Conservation (phyloP, 1,140 invertebrate species). For the Drosophila azteca region DNA sequence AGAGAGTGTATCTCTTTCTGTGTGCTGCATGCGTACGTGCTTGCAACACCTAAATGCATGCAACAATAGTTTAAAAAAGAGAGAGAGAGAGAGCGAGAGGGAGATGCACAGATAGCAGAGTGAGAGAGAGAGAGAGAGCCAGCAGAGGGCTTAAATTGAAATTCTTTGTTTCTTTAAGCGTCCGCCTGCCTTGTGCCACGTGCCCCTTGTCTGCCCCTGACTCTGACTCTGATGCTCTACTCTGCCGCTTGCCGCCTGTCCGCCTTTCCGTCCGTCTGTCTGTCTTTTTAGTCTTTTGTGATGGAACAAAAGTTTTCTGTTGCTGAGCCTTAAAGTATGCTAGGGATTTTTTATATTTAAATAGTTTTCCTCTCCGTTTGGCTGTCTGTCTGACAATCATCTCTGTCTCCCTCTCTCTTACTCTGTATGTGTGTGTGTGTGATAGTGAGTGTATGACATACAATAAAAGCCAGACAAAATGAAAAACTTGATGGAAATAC, state of each 20-base stretch:
- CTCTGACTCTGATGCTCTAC: conserved; percentile 17
- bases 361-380: conserved; percentile 46
- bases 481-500: too few species aligned
- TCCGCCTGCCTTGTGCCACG: conserved; percentile 1
- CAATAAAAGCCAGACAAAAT: too few species aligned
- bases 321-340: conserved; percentile 60
- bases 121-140: not conserved
- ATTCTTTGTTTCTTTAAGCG: conserved; percentile 74
- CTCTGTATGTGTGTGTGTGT: conserved; percentile 20
- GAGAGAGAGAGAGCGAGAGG: not conserved
- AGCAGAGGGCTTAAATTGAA: conserved; percentile 63
- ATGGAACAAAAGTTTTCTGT: conserved; percentile 34
- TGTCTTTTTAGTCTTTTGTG: conserved; percentile 21
- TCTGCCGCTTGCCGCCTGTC: conserved; percentile 2
- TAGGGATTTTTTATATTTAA: conserved; percentile 58
- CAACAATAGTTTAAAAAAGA: conserved; percentile 43
- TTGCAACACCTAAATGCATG: conserved; percentile 61
- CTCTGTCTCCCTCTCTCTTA: conserved; percentile 10
- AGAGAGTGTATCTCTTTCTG: not conserved
- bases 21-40: conserved; percentile 43
- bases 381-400: conserved; percentile 13
- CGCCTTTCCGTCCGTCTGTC: conserved; percentile 8
- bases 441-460: too few species aligned
- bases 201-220: conserved; percentile 1
- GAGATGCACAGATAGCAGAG: too few species aligned